phyloP scores from a whole-genome alignment of 2,113 vertebrate species.

The Catagonus wagneri region DNA sequence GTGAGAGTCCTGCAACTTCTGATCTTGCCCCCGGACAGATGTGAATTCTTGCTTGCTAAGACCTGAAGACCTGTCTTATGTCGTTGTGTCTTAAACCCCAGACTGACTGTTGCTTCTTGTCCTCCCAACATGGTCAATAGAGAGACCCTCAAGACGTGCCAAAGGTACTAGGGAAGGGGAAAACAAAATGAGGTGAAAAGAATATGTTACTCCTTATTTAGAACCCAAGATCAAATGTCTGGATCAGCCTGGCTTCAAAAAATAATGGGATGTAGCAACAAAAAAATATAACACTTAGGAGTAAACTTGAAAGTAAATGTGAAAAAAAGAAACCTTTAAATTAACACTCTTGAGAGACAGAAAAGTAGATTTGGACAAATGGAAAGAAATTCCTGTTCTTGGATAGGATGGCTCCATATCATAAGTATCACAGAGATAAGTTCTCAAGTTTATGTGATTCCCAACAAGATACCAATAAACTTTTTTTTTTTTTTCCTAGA shows the following conservation, averaged over 20 bases:
- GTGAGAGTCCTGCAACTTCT: constrained; percentile 42
- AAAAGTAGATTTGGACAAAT: not conserved
- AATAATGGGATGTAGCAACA: not conserved
- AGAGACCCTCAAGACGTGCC: not conserved
- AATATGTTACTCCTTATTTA: not conserved
- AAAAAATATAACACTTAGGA: not conserved
- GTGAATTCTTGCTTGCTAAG: constrained; percentile 51
- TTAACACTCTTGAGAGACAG: not conserved
- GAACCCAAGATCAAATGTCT: not conserved
- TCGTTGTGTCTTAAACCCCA: constrained; percentile 40
- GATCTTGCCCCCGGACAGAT: constrained; percentile 68
- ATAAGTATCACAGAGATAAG: not conserved
- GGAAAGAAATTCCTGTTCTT: not conserved
- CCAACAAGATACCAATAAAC: not conserved
- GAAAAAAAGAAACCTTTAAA: not conserved
- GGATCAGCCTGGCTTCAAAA: not conserved
- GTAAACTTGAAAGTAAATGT: not conserved
- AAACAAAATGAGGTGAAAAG: not conserved
- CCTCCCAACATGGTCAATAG: not conserved
- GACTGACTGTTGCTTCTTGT: not conserved
- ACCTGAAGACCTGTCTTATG: constrained; percentile 54
- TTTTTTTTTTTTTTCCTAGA: not conserved
- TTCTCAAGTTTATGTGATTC: not conserved
- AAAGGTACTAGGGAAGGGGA: not conserved
- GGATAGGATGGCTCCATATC: not conserved